Evolutionary conservation across 2,113 vertebrate genomes (phyloP), one percentile per base, ranked within the genome.

Genomic region (Protomyctophum bolini): DNA sequence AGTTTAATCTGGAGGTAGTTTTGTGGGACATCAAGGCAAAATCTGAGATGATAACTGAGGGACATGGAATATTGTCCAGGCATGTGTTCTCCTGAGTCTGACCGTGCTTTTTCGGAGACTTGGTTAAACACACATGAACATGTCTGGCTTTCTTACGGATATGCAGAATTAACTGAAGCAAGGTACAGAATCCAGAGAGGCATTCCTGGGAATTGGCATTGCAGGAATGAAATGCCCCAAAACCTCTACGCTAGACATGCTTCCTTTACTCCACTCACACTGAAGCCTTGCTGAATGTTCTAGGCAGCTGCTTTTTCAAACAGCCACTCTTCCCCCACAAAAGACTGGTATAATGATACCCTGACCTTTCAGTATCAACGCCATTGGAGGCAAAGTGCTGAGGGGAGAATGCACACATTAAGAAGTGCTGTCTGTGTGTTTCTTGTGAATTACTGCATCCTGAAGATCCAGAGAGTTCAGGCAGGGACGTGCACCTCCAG

Each of bases 151-250:
- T 41, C 33, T 6, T 41, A 41, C 33, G 2, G 33, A 41, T 41
- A 28, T 58, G 54, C 6, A 56, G 12, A 5, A 7, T 56, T 15
- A 8, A 7, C 28, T 15, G 9, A 29, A 12, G 7, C 55, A 57
- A n/a, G 8, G 6, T 57, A 15, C 56, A 58, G 56, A n/a, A 58
- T 58, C 56, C 56, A 58, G 15, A 58, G 15, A 29, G 56, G 56
- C 2, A 12, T 28, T 58, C 12, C 54, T 11, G 58, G 28, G 10
- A 41, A 59, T 61, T 41, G 14, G 59, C 59, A 61, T 12, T 14
- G 59, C 59, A 61, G 59, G 41, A 61, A 61, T 12, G 47, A 61
- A 21, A 58, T 54, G 51, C 51, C n/a, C 28, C 4, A 58, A 58
- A 58, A 58, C 8, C 57, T 7, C 21, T 41, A 41, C 9, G 0